These are phyloP conservation scores for Luperina testacea DNA, from an alignment of 2,888 invertebrate genomes.

Conservation along the genomic window DNA sequence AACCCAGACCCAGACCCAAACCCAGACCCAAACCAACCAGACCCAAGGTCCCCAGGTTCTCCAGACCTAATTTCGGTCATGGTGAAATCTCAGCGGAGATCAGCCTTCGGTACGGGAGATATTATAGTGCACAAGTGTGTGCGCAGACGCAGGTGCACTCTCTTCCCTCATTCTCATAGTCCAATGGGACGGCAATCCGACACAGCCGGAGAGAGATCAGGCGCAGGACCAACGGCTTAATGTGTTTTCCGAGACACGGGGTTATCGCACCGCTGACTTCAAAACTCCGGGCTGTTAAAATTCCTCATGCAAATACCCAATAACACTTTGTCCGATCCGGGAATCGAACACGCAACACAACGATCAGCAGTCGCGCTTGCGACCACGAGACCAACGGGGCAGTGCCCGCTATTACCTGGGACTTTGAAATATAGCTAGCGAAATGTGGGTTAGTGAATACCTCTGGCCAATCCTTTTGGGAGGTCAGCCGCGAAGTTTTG, in stretches of 20 bases:
- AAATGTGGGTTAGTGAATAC: no score
- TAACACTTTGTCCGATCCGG: background rate
- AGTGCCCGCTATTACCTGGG: background rate
- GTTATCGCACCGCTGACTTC: background rate
- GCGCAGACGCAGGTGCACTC: background rate
- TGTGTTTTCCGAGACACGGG: no score
- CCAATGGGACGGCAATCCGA: no score
- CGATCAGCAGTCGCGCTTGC: background rate
- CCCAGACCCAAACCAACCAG: no score
- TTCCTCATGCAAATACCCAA: background rate
- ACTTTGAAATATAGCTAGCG: background rate
- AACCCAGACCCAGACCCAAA: no score
- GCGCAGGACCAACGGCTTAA: no score
- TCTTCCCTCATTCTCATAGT: background rate
- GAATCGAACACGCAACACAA: background rate
- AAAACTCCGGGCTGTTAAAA: background rate
- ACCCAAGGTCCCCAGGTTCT: no score
- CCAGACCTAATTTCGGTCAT: background rate
- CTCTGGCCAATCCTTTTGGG: background rate
- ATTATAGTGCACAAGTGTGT: background rate
- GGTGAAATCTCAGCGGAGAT: background rate
- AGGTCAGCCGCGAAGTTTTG: background rate
- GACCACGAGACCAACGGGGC: background rate
- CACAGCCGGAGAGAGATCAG: no score
- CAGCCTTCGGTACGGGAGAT: background rate